phyloP scores from a whole-genome alignment of 2,888 invertebrate species.

The Sphaerolaimus hirsutus region DNA sequence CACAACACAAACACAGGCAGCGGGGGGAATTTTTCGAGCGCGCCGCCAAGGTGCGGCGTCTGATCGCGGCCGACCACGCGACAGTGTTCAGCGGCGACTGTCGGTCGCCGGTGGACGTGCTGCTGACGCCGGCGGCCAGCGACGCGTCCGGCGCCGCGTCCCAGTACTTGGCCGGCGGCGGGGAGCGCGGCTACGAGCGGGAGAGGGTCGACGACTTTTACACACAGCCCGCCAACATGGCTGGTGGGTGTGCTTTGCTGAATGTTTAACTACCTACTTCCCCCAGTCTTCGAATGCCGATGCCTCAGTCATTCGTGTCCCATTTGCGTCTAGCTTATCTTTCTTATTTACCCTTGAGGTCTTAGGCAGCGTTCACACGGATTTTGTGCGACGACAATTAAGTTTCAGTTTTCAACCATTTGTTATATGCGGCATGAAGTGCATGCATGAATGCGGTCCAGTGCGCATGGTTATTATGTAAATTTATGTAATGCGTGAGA shows the following conservation, averaged over 20 bases:
- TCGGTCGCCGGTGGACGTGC: slow-evolving; percentile 42
- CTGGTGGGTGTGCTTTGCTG: slow-evolving; percentile 39
- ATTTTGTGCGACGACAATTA: no score
- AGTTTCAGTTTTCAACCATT: no score
- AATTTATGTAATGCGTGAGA: no score
- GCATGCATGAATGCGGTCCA: no score
- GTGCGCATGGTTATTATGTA: no score
- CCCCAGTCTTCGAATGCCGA: no score
- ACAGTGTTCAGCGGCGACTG: slow-evolving; percentile 13
- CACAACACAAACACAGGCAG: slow-evolving; percentile 42
- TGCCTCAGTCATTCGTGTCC: no score
- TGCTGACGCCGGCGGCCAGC: slow-evolving; percentile 74
- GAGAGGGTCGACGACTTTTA: slow-evolving; percentile 63
- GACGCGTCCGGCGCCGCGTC: slow-evolving; percentile 54
- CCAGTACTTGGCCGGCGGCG: slow-evolving; percentile 38
- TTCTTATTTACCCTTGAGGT: no score
- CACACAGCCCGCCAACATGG: slow-evolving; percentile 87
- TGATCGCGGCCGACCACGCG: slow-evolving; percentile 50
- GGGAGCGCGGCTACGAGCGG: slow-evolving; percentile 61
- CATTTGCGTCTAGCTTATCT: no score
- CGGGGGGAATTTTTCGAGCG: slow-evolving; percentile 69
- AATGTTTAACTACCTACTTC: no score
- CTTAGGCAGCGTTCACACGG: no score
- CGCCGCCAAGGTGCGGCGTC: slow-evolving; percentile 60
- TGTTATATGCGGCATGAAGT: no score